A percentile compares a stretch with the other conserved stretches of the same genome.
Evolutionary conservation across 1,140 invertebrate species (phyloP).

Genomic region (Tetramorium alpestre): DNA sequence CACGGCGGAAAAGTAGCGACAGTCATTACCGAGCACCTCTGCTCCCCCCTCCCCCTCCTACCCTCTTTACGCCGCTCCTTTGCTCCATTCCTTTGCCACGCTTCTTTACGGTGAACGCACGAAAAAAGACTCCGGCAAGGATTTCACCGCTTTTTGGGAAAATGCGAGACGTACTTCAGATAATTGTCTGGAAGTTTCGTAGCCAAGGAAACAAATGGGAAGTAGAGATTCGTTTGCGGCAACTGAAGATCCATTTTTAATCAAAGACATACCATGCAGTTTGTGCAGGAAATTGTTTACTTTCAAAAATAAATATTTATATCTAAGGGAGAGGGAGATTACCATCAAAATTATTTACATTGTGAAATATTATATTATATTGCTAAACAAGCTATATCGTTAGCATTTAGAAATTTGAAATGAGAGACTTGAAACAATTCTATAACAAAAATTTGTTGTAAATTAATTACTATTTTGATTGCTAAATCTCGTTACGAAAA

Average conservation of each 20-base stretch:
- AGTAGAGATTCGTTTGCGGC: not conserved
- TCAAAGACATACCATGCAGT: not conserved
- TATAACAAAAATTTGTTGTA: not conserved
- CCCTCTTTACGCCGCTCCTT: slow-evolving; percentile 35
- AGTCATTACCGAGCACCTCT: slow-evolving; percentile 68
- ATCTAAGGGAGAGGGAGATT: not conserved
- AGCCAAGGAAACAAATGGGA: slow-evolving; percentile 30
- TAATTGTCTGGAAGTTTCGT: slow-evolving; percentile 49
- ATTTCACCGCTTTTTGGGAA: slow-evolving; percentile 46
- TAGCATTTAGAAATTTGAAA: not conserved
- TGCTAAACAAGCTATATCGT: too few relatives aligned
- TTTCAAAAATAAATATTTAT: not conserved
- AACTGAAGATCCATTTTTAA: slow-evolving; percentile 41
- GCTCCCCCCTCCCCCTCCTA: slow-evolving; percentile 9
- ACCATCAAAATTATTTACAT: not conserved
- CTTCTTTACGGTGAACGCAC: slow-evolving; percentile 11
- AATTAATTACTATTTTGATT: not conserved
- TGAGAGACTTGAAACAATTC: not conserved
- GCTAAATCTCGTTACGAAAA: not conserved
- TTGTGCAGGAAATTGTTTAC: not conserved
- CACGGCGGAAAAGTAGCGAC: slow-evolving; percentile 74
- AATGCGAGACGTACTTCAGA: slow-evolving; percentile 39
- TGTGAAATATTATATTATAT: too few relatives aligned
- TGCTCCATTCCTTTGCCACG: slow-evolving; percentile 14
- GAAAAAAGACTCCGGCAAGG: not conserved